Evolutionary conservation across 2,113 vertebrate species (phyloP), one percentile per base, ranked within the genome.

Genomic region (Colius striatus): DNA sequence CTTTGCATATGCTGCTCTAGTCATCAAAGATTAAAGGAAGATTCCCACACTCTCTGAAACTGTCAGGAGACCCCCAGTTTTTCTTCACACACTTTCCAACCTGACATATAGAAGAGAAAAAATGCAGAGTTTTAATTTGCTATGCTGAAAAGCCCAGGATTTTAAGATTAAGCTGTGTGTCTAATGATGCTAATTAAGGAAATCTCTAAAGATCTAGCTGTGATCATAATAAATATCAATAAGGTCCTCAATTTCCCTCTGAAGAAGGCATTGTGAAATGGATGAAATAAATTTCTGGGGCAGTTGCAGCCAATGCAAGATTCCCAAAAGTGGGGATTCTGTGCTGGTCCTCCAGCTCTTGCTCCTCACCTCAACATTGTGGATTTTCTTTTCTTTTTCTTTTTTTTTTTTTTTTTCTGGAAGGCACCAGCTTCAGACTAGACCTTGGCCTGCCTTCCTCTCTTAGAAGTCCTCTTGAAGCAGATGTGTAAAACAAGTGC

Each of bases 111-210:
- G 60, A 84, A 74, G 6, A 73, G 65, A 89, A 94, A 87, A 82
- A 62, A 0, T 2, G 1, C 22, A 4, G 65, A 95, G 70, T 94
- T 96, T 95, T 95, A 95, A 94, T 96, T 94, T 95, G 83, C 74
- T n/a, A n/a, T 66, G 80, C 82, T 95, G 93, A 92, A 91, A 95
- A 95, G 78, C 86, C 53, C 75, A 92, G 90, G 94, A 95, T 95
- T 96, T 96, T 89, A 88, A 94, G 95, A 96, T 97, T 96, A 97
- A 97, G 90, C 86, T 93, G 94, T 97, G 74, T 81, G 72, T 95
- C 94, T 96, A 95, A 96, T 94, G 82, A 92, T 87, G 77, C 63
- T 95, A 97, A 95, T 97, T 97, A 96, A 87, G 80, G 85, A 95
- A 95, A 93, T 94, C 94, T 95, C 93, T 66, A 60, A 96, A 94